Evolutionary conservation across 1,140 invertebrate genomes (phyloP).

Genomic region (Leguminivora glycinivorella): DNA sequence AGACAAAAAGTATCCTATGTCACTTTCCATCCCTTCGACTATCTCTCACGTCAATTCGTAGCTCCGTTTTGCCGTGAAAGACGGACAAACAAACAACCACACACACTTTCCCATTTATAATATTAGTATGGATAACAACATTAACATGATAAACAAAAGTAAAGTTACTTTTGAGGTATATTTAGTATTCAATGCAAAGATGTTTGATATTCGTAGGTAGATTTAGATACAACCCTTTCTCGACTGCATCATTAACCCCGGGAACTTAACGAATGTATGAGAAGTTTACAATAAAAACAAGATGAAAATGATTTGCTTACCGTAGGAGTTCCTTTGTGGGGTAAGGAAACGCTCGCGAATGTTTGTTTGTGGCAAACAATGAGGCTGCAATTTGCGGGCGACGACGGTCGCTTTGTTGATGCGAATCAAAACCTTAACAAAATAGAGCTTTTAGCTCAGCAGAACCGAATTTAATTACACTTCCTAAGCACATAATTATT

Average conservation of each 20-base stretch:
- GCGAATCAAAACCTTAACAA: conserved; percentile 61
- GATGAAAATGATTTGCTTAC: conserved; percentile 53
- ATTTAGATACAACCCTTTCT: conserved; percentile 5
- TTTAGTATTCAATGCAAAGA: too few species aligned
- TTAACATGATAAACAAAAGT: too few species aligned
- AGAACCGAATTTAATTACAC: conserved; percentile 48
- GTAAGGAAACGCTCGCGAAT: conserved; percentile 55
- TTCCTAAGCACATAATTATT: conserved; percentile 32
- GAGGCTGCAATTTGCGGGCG: conserved; percentile 61
- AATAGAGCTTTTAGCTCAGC: conserved; percentile 41
- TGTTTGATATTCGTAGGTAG: conserved; percentile 28
- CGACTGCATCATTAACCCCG: conserved; percentile 8
- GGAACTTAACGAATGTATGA: conserved; percentile 28
- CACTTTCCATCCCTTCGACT: too few species aligned
- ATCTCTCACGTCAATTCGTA: too few species aligned
- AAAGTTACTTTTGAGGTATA: too few species aligned
- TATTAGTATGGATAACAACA: too few species aligned
- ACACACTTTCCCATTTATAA: too few species aligned
- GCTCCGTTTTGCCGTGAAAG: too few species aligned
- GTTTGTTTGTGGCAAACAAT: conserved; percentile 64
- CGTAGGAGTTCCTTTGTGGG: conserved; percentile 59
- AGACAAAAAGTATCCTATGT: too few species aligned
- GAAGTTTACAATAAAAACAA: conserved; percentile 50
- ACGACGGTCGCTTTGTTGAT: conserved; percentile 57
- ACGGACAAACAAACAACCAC: too few species aligned